A percentile compares a stretch with the other conserved stretches of the same genome.
phyloP scores from a whole-genome alignment of 2,113 vertebrate species.

The Poicephalus gulielmi region DNA sequence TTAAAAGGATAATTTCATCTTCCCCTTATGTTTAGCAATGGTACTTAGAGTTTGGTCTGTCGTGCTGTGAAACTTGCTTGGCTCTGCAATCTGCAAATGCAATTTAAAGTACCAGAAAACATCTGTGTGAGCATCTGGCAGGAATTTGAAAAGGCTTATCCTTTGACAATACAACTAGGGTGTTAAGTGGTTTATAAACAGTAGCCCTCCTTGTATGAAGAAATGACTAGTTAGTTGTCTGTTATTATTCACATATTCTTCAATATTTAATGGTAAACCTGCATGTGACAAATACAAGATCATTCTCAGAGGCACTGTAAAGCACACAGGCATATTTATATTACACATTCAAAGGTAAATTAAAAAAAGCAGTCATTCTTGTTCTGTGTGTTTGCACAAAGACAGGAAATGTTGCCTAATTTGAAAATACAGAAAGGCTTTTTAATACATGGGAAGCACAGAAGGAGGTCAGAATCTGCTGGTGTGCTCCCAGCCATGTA shows the following conservation, averaged over 20 bases:
- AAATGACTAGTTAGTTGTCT: not conserved
- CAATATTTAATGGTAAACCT: not conserved
- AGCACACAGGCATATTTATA: not conserved
- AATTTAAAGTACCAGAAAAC: not conserved
- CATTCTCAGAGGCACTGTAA: not conserved
- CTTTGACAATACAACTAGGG: not conserved
- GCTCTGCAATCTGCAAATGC: not conserved
- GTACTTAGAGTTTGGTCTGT: conserved; percentile 23
- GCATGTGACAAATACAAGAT: not conserved
- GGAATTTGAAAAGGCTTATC: not conserved
- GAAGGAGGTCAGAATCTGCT: not conserved
- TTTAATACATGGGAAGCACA: not conserved
- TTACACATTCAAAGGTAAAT: not conserved
- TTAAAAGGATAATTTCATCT: not conserved
- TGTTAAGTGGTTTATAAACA: not conserved
- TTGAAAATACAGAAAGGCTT: not conserved
- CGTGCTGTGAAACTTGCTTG: not conserved
- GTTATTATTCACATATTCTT: not conserved
- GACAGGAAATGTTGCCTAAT: not conserved
- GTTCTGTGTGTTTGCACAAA: fast-evolving
- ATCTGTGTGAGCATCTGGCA: not conserved
- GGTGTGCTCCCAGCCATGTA: not conserved
- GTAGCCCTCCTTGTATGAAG: not conserved
- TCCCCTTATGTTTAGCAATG: not conserved
- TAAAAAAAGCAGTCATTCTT: not conserved